A percentile compares a stretch with the other conserved stretches of the same genome.
These are phyloP conservation scores for Drosophila saltans DNA, from an alignment of 1,140 invertebrate genomes.

Conservation along the genomic window DNA sequence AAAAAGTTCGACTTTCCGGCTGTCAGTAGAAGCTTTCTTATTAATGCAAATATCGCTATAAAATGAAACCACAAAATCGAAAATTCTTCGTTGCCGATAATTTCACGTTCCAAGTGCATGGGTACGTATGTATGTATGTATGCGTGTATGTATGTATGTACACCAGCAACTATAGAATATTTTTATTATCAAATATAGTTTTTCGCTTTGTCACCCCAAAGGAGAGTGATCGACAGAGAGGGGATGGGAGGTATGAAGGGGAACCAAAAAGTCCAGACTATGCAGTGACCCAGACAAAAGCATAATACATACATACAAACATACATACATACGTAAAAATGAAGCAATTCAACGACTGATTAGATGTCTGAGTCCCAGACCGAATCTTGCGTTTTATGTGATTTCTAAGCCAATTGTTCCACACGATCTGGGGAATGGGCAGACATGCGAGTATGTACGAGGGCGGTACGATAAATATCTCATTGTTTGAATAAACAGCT, in stretches of 20 bases:
- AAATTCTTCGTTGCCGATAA: not conserved
- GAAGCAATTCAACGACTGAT: constrained; percentile 1
- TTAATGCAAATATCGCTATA: no score
- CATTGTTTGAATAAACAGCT: no score
- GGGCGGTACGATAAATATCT: no score
- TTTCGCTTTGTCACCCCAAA: no score
- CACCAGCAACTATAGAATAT: no score
- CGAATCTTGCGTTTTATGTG: constrained; percentile 8
- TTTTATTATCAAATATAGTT: constrained; percentile 3
- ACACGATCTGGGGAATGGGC: not conserved
- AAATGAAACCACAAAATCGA: no score
- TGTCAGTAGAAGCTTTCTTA: no score
- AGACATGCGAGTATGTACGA: constrained; percentile 18
- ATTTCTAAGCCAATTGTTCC: no score
- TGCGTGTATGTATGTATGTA: no score
- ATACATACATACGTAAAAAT: not conserved
- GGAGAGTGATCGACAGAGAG: no score
- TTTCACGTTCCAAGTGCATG: not conserved
- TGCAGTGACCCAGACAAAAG: not conserved
- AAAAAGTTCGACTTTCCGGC: no score
- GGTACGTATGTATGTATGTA: not conserved
- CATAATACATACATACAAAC: not conserved
- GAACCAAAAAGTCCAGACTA: not conserved
- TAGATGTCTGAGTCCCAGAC: not conserved
- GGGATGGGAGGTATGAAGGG: no score